These are phyloP conservation scores for Dioctria linearis DNA, from an alignment of 2,888 invertebrate genomes.

Conservation along the genomic window DNA sequence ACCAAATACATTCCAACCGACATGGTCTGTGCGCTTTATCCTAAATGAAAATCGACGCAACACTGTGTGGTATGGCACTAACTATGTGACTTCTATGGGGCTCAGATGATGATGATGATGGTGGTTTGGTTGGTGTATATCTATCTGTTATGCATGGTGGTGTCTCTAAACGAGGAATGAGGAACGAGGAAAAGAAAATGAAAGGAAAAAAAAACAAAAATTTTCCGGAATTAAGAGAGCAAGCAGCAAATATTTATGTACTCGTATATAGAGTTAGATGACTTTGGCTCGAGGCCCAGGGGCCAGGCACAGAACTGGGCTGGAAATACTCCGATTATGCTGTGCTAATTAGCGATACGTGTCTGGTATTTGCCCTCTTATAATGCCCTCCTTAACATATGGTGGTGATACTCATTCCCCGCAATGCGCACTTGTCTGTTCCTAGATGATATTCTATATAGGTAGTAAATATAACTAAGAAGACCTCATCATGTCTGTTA, in stretches of 20 bases:
- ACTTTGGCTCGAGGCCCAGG: slow-evolving; percentile 13
- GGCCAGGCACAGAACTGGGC: background rate
- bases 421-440: slow-evolving; percentile 44
- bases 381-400: slow-evolving; percentile 36
- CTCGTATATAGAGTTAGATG: background rate
- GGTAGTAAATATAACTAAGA: background rate
- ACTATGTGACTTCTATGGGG: slow-evolving; percentile 23
- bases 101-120: too few relatives aligned
- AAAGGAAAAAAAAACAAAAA: background rate
- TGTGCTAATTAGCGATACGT: slow-evolving; percentile 54
- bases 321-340: slow-evolving; percentile 43
- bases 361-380: slow-evolving; percentile 52
- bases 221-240: slow-evolving; percentile 48
- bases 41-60: slow-evolving; percentile 29
- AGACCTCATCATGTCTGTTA: slow-evolving; percentile 45
- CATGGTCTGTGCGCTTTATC: slow-evolving; percentile 22
- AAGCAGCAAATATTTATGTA: slow-evolving; percentile 21
- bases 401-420: slow-evolving; percentile 1
- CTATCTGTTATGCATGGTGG: background rate
- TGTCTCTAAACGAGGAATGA: background rate
- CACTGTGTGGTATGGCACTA: background rate
- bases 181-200: slow-evolving; percentile 19
- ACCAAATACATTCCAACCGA: background rate
- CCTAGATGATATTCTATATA: slow-evolving; percentile 13
- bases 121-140: slow-evolving; percentile 19